Evolutionary conservation across 1,140 invertebrate species (phyloP).

Genomic region (Saxidomus purpurata): DNA sequence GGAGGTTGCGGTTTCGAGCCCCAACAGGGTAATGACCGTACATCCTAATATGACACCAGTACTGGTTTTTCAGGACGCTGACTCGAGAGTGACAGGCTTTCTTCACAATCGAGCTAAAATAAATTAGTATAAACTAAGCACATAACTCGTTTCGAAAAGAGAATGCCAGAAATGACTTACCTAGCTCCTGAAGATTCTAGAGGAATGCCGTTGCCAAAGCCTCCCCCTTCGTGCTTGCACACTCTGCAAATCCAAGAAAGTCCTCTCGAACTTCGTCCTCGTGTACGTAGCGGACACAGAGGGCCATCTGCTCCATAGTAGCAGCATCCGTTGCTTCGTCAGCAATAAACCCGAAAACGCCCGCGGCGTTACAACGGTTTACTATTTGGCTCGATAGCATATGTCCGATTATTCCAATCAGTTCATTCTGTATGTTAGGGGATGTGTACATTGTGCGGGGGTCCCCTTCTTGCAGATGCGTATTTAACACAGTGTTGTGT

Average conservation of each 20-base stretch:
- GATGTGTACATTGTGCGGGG: conserved; percentile 19
- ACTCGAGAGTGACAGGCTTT: too few relatives aligned
- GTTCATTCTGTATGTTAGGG: not conserved
- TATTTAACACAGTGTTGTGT: conserved; percentile 8
- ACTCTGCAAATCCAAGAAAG: conserved; percentile 19
- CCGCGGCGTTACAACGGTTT: not conserved
- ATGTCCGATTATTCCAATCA: not conserved
- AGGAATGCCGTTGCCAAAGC: not conserved
- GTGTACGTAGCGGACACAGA: not conserved
- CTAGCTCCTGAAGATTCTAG: not conserved
- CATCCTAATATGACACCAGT: too few relatives aligned
- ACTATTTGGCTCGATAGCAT: not conserved
- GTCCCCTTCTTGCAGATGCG: conserved; percentile 16
- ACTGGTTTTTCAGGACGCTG: too few relatives aligned
- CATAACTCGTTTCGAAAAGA: too few relatives aligned
- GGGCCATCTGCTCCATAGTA: too few relatives aligned
- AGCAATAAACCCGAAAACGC: not conserved
- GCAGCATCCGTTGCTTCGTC: conserved; percentile 27
- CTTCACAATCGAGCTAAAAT: too few relatives aligned
- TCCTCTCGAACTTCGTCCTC: conserved; percentile 1
- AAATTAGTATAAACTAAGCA: too few relatives aligned
- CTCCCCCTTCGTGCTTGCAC: conserved; percentile 6
- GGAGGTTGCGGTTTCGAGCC: too few relatives aligned
- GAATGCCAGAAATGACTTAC: not conserved
- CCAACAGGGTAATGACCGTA: too few relatives aligned